Conservation (phyloP, 2,797 vertebrate species). For the Pseudocheirus occidentalis region DNA sequence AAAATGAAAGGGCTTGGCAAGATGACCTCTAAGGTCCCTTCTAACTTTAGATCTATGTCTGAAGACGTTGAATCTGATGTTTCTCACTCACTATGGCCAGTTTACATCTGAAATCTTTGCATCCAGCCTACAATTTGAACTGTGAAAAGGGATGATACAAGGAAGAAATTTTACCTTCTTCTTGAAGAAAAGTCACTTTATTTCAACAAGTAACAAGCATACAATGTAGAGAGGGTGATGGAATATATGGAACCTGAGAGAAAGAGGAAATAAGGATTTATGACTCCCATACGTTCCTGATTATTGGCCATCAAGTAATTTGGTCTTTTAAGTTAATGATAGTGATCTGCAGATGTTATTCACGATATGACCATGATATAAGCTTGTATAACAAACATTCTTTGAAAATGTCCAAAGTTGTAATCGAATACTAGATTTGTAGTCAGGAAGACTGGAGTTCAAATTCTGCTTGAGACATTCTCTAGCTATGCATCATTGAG, state of each 20-base stretch:
- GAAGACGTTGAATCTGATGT: neutral
- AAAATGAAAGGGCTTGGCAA: neutral
- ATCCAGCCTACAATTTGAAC: neutral
- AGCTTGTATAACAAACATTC: neutral
- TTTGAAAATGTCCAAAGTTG: neutral
- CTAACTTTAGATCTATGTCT: neutral
- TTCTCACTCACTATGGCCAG: neutral
- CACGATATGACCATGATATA: neutral
- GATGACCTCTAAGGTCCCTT: no score
- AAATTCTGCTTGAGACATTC: no score
- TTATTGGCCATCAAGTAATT: neutral
- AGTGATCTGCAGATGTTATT: neutral
- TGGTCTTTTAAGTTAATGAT: neutral
- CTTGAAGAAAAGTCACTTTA: neutral
- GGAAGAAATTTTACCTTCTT: neutral
- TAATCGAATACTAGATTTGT: no score
- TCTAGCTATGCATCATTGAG: no score
- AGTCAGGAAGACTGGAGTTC: no score
- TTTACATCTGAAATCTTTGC: neutral
- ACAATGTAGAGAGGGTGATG: neutral
- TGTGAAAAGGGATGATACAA: neutral
- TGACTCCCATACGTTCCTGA: neutral
- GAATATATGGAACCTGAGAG: neutral
- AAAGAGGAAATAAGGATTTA: neutral
- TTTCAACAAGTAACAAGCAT: neutral